phyloP scores from a whole-genome alignment of 2,888 invertebrate species.

The Eledone cirrhosa region DNA sequence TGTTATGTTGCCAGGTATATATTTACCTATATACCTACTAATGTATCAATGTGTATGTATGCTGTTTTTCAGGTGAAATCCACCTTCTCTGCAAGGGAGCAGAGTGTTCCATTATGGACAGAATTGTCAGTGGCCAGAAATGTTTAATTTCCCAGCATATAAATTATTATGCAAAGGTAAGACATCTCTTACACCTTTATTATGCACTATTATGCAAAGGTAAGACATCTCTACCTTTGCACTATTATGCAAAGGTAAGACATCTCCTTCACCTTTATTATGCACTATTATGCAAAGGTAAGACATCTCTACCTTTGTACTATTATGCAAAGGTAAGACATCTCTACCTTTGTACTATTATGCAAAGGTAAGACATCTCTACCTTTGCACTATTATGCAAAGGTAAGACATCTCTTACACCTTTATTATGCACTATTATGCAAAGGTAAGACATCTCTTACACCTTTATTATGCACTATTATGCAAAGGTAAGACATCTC shows the following conservation, averaged over 20 bases:
- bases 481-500: conserved; percentile 70
- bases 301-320: too few relatives aligned
- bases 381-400: conserved; percentile 72
- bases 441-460: conserved; percentile 69
- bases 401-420: conserved; percentile 69
- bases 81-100: conserved; percentile 85
- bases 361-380: conserved; percentile 70
- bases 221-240: too few relatives aligned
- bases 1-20: too few relatives aligned
- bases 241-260: conserved; percentile 71
- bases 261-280: too few relatives aligned
- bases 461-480: conserved; percentile 71
- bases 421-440: conserved; percentile 71
- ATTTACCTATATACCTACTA: too few relatives aligned
- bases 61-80: conserved; percentile 69
- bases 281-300: conserved; percentile 72
- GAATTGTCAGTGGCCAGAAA: conserved; percentile 68
- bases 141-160: conserved; percentile 65
- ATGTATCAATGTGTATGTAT: too few relatives aligned
- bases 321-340: conserved; percentile 71
- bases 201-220: conserved; percentile 72
- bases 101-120: conserved; percentile 79
- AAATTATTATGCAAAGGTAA: conserved; percentile 71
- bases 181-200: conserved; percentile 34
- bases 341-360: too few relatives aligned